Conservation (phyloP, 53 echinoderm and acorn worm species). For the Zoroaster sp. region DNA sequence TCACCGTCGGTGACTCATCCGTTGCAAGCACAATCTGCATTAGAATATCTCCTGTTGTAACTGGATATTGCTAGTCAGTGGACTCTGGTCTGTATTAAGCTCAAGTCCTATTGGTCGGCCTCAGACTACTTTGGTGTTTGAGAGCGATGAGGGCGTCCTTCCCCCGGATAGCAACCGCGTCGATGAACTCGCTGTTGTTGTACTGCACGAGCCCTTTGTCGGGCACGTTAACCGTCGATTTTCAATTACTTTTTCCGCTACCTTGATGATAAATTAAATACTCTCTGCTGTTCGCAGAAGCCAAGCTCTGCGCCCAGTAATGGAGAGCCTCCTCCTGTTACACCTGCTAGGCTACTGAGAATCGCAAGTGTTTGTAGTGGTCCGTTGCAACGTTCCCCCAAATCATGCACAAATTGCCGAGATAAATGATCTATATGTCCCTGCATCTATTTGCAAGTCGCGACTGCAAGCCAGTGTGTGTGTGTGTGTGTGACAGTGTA, state of each 20-base stretch:
- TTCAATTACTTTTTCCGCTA: constrained; percentile 9
- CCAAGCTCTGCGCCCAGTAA: background rate
- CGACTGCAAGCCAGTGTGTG: too few species aligned
- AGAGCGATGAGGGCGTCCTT: constrained; percentile 27
- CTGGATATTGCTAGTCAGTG: constrained; percentile 7
- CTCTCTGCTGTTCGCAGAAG: background rate
- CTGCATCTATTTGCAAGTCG: too few species aligned
- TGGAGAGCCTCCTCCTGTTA: background rate
- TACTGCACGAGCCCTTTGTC: background rate
- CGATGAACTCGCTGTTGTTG: constrained; percentile 4
- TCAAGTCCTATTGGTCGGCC: constrained; percentile 1
- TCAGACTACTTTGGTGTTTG: background rate
- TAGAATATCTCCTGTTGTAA: constrained; percentile 20
- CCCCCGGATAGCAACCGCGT: background rate
- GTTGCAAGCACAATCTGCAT: background rate
- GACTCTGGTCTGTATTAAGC: background rate
- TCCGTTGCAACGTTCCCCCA: too few species aligned
- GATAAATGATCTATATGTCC: too few species aligned
- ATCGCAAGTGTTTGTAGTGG: too few species aligned
- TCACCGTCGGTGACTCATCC: constrained; percentile 38
- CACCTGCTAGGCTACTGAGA: background rate
- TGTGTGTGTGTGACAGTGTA: too few species aligned
- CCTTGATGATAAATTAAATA: constrained; percentile 15
- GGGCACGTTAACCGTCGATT: background rate
- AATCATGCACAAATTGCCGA: too few species aligned